Evolutionary conservation across 2,888 invertebrate genomes (phyloP).

Genomic region (Elgonia sp.): DNA sequence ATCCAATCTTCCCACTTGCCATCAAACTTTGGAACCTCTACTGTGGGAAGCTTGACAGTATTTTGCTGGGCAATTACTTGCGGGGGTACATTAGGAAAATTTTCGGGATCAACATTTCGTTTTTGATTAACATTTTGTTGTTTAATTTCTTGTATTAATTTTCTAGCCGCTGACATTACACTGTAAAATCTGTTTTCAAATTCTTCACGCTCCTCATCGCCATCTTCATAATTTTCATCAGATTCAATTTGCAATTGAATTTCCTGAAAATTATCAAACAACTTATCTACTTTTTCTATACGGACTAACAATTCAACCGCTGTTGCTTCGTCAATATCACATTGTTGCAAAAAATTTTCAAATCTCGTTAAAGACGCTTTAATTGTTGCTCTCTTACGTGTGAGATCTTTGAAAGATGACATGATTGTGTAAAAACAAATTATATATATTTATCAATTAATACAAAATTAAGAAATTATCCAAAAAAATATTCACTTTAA

Average conservation of each 20-base stretch:
- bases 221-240: constrained; percentile 1
- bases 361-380: constrained; percentile 26
- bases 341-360: not conserved
- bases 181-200: constrained; percentile 24
- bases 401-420: not conserved
- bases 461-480: no score
- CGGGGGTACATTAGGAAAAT: not conserved
- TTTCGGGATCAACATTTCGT: not conserved
- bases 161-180: not conserved
- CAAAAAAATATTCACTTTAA: no score
- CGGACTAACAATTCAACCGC: not conserved
- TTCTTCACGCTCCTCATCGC: constrained; percentile 22
- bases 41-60: not conserved
- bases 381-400: constrained; percentile 16
- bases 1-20: not conserved
- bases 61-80: constrained; percentile 26
- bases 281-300: constrained; percentile 16
- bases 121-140: not conserved
- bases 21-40: constrained; percentile 15
- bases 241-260: constrained; percentile 25
- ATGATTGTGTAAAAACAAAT: not conserved
- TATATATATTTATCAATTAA: not conserved
- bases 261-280: not conserved
- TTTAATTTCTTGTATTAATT: not conserved
- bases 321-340: not conserved